Evolutionary conservation across 2,888 invertebrate species (phyloP).

Genomic region (Stenurella melanura): DNA sequence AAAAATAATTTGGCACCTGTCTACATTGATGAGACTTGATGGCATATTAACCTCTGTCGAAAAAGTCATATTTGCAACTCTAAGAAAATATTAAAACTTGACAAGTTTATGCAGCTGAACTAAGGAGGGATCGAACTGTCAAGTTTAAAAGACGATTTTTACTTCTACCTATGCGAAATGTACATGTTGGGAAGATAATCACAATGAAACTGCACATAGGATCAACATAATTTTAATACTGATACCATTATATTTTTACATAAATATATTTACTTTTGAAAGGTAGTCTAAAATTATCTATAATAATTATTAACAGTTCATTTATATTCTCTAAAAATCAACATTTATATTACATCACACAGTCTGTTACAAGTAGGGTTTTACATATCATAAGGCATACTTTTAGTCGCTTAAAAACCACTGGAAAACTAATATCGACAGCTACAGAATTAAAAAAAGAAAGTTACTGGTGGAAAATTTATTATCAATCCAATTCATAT

Average conservation of each 20-base stretch:
- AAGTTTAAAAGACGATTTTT: too few species aligned
- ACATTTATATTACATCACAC: conserved; percentile 65
- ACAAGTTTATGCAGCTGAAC: too few species aligned
- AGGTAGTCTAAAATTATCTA: conserved; percentile 51
- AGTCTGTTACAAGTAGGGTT: conserved; percentile 61
- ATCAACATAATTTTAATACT: conserved; percentile 60
- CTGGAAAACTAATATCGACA: conserved; percentile 21
- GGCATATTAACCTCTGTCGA: too few species aligned
- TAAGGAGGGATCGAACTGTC: too few species aligned
- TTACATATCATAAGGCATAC: conserved; percentile 44
- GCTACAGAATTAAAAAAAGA: conserved; percentile 24
- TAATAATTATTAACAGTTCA: conserved; percentile 58
- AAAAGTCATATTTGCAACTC: too few species aligned
- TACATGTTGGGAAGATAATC: neutral
- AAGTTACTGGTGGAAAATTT: conserved; percentile 18
- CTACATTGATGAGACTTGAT: too few species aligned
- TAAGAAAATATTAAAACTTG: too few species aligned
- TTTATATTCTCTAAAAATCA: conserved; percentile 64
- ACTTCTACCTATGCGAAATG: too few species aligned
- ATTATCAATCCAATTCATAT: conserved; percentile 37
- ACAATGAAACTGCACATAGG: conserved; percentile 24
- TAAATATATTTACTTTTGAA: conserved; percentile 61
- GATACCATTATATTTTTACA: conserved; percentile 60
- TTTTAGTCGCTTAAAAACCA: conserved; percentile 22
- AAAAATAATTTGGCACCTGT: too few species aligned